Evolutionary conservation across 2,888 invertebrate species (phyloP).

Genomic region (Acleris literana): DNA sequence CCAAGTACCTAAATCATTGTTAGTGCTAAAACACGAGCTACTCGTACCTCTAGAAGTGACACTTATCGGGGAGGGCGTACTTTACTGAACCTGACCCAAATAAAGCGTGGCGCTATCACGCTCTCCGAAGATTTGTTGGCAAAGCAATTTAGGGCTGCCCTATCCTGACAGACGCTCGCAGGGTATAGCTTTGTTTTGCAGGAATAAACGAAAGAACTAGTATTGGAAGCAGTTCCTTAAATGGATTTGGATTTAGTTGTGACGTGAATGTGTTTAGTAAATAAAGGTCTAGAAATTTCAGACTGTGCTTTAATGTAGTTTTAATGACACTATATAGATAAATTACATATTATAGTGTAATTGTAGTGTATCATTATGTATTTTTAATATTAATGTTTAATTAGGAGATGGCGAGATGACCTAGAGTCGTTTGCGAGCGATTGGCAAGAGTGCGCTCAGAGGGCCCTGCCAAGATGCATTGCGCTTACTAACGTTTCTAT

Average conservation of each 20-base stretch:
- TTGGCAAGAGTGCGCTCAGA: no score
- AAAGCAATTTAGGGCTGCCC: constrained; percentile 40
- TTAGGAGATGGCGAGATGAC: no score
- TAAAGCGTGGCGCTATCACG: constrained; percentile 39
- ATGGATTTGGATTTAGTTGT: no score
- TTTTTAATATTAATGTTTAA: no score
- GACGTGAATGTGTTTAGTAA: neutral
- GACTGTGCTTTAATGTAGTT: no score
- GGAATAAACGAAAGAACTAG: constrained; percentile 14
- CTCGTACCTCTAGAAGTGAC: constrained; percentile 36
- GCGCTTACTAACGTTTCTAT: no score
- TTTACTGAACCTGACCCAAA: constrained; percentile 41
- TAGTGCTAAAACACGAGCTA: constrained; percentile 36
- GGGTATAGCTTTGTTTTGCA: constrained; percentile 10
- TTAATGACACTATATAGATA: no score
- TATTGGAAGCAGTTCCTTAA: neutral
- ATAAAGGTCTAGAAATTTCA: neutral
- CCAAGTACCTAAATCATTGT: constrained; percentile 34
- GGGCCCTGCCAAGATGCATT: no score
- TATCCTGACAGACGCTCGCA: constrained; percentile 30
- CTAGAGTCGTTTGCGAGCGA: no score
- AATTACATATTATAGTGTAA: no score
- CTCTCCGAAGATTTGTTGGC: constrained; percentile 38
- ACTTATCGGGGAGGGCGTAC: constrained; percentile 36
- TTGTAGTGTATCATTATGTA: no score